These are phyloP conservation scores for Ennomos quercinarius DNA, from an alignment of 2,888 invertebrate genomes.

Conservation along the genomic window DNA sequence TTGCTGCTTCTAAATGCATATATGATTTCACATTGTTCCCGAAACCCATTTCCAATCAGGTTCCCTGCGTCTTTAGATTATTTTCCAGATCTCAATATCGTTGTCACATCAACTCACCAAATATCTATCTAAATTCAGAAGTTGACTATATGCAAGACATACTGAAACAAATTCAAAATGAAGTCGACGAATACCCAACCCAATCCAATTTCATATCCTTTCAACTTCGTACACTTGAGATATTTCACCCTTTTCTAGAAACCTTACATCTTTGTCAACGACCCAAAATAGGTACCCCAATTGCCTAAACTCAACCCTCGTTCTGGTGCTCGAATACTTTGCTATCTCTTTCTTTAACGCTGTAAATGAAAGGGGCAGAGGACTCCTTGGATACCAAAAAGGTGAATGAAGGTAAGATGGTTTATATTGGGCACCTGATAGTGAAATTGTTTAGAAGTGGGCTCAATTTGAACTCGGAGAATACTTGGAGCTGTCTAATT, in stretches of 20 bases:
- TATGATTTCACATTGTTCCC: no score
- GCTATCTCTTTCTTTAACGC: conserved; percentile 20
- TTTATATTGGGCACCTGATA: conserved; percentile 15
- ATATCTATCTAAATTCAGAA: no score
- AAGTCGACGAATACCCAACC: conserved; percentile 2
- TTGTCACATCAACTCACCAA: neutral
- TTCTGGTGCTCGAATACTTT: conserved; percentile 9
- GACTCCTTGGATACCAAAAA: conserved; percentile 14
- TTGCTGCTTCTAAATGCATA: no score
- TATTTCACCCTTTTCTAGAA: conserved; percentile 13
- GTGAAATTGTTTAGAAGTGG: conserved; percentile 11
- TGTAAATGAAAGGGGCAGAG: conserved; percentile 18
- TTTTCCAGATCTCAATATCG: no score
- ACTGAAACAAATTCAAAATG: conserved; percentile 1
- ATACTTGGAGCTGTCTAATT: neutral
- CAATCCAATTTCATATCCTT: conserved; percentile 12
- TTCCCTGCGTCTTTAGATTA: no score
- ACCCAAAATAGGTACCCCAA: conserved; percentile 27
- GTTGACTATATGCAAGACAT: neutral
- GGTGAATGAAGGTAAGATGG: conserved; percentile 17
- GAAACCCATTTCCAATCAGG: no score
- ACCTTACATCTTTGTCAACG: conserved; percentile 21
- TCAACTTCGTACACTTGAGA: conserved; percentile 1
- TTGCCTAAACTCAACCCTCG: conserved; percentile 26
- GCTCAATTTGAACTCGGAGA: conserved; percentile 7